Base-by-base conservation (phyloP, 1,140 invertebrate genomes). In the Drosophila leontia region DNA sequence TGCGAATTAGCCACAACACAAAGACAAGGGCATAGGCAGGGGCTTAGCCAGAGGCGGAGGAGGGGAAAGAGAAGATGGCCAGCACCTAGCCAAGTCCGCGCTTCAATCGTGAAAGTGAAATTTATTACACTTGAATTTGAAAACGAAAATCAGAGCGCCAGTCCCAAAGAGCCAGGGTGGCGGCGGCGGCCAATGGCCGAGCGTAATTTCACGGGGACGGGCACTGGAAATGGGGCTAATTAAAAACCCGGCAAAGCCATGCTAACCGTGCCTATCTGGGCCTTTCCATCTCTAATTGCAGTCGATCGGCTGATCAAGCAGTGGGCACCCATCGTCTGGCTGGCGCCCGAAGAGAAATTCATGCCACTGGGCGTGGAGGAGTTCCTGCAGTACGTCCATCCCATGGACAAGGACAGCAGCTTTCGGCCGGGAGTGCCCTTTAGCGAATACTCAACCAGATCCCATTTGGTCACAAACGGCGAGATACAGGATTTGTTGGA, bases 281-380 rank as follows among this genome's bases (percentile, higher is more conserved):
- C 39, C 37, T 62, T 65, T 68, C 45, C 60, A 71, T 55, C 55
- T 69, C 58, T 55, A 55, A 45, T 78, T 75, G 39, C 82, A 94
- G 94, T 94, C 57, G 93, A 93, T 76, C 88, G 80, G 47, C 68
- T 94, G 17, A 93, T 94, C 56, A 93, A 84, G 60, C 92, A 94
- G 84, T 95, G 95, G 95, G 94, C 95, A 3, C 95, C 95, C 7
- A 87, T 95, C n/a, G 93, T 96, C 29, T 95, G 94, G 94, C 91
- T 95, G 35, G 94, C 95, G 51, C 95, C 95, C 8, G 94, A 94
- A 53, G 95, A 96, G 91, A 94, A 94, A 91, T 95, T 95, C 68
- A 92, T 95, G 80, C 95, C 95, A 0, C 91, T 94, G 50, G 94
- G 93, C 65, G 95, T 95, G 12, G 93, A 95, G 47, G 94, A 95